Evolutionary conservation across 2,888 invertebrate species (phyloP), one percentile per base, ranked within the genome.

Genomic region (Entomobrya proxima): DNA sequence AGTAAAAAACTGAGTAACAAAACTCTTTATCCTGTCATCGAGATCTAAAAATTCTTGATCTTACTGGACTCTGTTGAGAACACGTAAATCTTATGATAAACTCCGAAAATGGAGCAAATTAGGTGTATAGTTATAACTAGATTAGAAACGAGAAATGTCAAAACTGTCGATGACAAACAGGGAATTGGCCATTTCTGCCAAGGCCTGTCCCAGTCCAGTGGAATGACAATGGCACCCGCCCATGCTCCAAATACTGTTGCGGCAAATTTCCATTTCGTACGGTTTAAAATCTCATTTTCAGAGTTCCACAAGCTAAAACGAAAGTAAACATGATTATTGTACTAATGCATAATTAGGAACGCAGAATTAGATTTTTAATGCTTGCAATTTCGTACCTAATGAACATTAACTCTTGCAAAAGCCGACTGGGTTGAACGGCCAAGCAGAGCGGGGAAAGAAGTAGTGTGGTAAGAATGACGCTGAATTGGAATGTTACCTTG

Each of bases 151-250:
- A 85, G 37, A 58, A 78, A 82, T 9, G 85, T 69, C 0, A 84
- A 47, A 21, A 82, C 67, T n/a, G 88, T 82, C 2, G 89, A 88
- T n/a, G 86, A 21, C 0, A 90, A n/a, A 21, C 87, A 88, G 13
- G 90, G 89, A 77, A 89, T 87, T 6, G 90, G 90, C 90, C 90
- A 90, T 55, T 83, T 87, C 69, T 90, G 90, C 96, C 97, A 98
- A 0, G 96, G 95, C 69, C 95, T 93, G 92, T 97, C 96, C 98
- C 98, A 98, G 91, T 98, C 98, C 40, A 98, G 92, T 0, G 98
- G 97, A 88, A 98, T 96, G 0, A 96, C 95, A 82, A 96, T 93
- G 2, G 96, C 96, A 6, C 97, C 96, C 1, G 96, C 91, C 97
- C 97, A 97, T 5, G 96, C 94, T 2, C 97, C 97, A 40, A 95